Evolutionary conservation across 2,797 vertebrate species (phyloP).

Genomic region (Cottoperca gobio): DNA sequence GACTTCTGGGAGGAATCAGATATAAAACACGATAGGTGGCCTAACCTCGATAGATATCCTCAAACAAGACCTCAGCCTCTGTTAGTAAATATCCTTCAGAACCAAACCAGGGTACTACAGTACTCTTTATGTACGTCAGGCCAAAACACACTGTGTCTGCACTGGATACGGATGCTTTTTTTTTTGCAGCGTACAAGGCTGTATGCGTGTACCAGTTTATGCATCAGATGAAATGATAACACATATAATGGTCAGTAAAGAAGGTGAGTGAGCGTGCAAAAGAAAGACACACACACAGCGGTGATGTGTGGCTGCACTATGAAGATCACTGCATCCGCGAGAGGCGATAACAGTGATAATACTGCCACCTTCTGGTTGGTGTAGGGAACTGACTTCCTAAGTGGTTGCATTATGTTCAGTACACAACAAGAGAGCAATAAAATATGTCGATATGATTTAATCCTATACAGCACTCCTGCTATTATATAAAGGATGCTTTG

Average conservation of each 20-base stretch:
- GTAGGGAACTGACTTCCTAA: constrained; percentile 19
- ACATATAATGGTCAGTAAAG: constrained; percentile 19
- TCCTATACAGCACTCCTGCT: background rate
- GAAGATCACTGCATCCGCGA: constrained; percentile 5
- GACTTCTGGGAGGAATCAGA: constrained; percentile 48
- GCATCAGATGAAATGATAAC: constrained; percentile 17
- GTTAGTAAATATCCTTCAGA: constrained; percentile 1
- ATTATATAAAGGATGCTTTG: background rate
- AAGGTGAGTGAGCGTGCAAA: constrained; percentile 5
- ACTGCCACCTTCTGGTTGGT: constrained; percentile 79
- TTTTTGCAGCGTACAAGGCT: background rate
- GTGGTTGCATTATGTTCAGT: background rate
- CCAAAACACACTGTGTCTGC: background rate
- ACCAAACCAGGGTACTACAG: background rate
- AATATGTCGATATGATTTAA: background rate
- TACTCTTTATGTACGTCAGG: background rate
- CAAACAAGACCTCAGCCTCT: background rate
- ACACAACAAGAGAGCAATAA: background rate
- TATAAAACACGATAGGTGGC: constrained; percentile 32
- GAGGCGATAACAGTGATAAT: constrained; percentile 49
- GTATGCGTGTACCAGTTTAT: constrained; percentile 7
- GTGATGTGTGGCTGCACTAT: constrained; percentile 18
- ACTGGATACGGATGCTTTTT: background rate
- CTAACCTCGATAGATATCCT: constrained; percentile 6
- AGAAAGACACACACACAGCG: constrained; percentile 8